Base-by-base conservation (phyloP, 2,888 invertebrate genomes). In the Metalampra italica region DNA sequence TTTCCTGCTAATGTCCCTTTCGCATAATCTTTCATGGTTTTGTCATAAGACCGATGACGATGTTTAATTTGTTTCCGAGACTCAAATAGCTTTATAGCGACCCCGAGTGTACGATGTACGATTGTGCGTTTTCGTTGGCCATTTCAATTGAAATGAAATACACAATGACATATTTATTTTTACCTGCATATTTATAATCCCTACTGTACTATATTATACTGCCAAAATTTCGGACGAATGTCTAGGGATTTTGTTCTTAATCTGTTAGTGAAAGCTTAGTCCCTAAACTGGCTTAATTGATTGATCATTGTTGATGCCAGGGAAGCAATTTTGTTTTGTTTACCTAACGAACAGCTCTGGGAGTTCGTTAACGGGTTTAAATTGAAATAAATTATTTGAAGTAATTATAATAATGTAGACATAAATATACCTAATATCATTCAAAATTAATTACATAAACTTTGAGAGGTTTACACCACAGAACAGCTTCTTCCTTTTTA, bases 161-260 rank as follows among this genome's bases (percentile, higher is more conserved):
- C n/a, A n/a, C n/a, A n/a, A n/a, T n/a, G n/a, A n/a, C n/a, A n/a
- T n/a, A n/a, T n/a, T n/a, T n/a, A n/a, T n/a, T n/a, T n/a, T n/a
- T n/a, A n/a, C n/a, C n/a, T n/a, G n/a, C n/a, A n/a, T 8, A 11
- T 32, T 36, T 36, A n/a, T n/a, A 36, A 36, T 36, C 36, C 32
- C 36, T 36, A n/a, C 36, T 36, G 36, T 36, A n/a, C 29, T 12
- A 42, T 4, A 9, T 15, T 29, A 9, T 29, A 30, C 13, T 9
- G 39, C 3, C 9, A 39, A 8, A 12, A 42, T 46, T 34, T 40
- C 34, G 43, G 37, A 39, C 50, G 48, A 46, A 48, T 40, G 36
- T 47, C 41, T 43, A 9, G 42, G 50, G 49, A 49, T 42, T 42
- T 43, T 39, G 49, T 36, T 46, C 49, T 49, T 22, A 47, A 48